These are phyloP conservation scores for Melolontha melolontha DNA, from an alignment of 2,888 invertebrate genomes.

Conservation along the genomic window DNA sequence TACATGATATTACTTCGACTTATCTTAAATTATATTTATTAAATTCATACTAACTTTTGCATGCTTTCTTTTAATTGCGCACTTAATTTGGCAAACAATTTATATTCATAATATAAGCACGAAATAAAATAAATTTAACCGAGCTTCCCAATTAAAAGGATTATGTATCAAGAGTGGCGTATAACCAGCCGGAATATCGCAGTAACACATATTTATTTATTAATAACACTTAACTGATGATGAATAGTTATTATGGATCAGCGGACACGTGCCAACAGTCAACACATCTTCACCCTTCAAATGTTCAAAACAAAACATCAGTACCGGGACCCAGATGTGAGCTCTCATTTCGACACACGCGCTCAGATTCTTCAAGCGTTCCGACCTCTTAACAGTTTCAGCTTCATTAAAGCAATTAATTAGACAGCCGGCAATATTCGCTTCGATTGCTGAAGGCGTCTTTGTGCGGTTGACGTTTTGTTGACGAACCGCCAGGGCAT, in stretches of 20 bases:
- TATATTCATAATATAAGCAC: no score
- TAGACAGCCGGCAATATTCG: slow-evolving; percentile 59
- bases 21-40: no score
- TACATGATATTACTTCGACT: no score
- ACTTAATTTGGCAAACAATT: no score
- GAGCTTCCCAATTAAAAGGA: no score
- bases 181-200: no score
- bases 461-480: slow-evolving; percentile 57
- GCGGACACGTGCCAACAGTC: slow-evolving; percentile 17
- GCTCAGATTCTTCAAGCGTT: slow-evolving; percentile 40
- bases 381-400: slow-evolving; percentile 56
- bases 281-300: slow-evolving; percentile 14
- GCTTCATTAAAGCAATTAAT: slow-evolving; percentile 63
- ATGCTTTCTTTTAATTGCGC: no score
- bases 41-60: no score
- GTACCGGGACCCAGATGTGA: slow-evolving; percentile 11
- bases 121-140: no score
- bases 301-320: slow-evolving; percentile 18
- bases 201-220: neutral
- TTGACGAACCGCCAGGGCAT: slow-evolving; percentile 46
- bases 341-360: slow-evolving; percentile 21
- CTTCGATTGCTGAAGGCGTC: slow-evolving; percentile 57
- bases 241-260: slow-evolving; percentile 3
- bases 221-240: slow-evolving; percentile 9
- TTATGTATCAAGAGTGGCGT: no score